Evolutionary conservation across 2,888 invertebrate species (phyloP).

Genomic region (Lithophane leautieri): DNA sequence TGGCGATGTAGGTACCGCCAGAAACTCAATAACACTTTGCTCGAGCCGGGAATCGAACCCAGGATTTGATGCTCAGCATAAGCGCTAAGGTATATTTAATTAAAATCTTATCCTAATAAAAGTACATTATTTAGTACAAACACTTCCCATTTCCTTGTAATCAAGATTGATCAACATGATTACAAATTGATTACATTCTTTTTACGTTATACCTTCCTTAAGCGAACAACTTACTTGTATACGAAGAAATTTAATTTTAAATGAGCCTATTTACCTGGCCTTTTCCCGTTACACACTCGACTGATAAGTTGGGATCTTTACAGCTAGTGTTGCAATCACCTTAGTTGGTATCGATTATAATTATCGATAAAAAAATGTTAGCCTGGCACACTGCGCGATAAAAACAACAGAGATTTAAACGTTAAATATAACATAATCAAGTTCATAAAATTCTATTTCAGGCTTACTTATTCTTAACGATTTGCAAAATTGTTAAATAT

Average conservation of each 20-base stretch:
- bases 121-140: not conserved
- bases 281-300: constrained; percentile 43
- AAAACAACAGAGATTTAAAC: not conserved
- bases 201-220: not conserved
- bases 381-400: not conserved
- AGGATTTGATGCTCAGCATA: not conserved
- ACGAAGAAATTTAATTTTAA: constrained; percentile 50
- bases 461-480: not conserved
- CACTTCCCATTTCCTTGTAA: not conserved
- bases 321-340: constrained; percentile 25
- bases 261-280: constrained; percentile 47
- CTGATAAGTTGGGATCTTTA: constrained; percentile 39
- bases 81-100: not conserved
- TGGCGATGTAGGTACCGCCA: too few relatives aligned
- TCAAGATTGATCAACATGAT: constrained; percentile 9
- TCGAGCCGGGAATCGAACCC: not conserved
- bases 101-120: not conserved
- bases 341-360: not conserved
- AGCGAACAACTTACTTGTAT: constrained; percentile 17
- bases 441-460: not conserved
- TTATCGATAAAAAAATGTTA: constrained; percentile 4
- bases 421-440: too few relatives aligned
- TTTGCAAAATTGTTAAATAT: not conserved
- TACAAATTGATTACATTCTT: constrained; percentile 29
- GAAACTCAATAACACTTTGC: not conserved